Percentiles rank a stretch among this genome's conserved stretches.
Conservation (phyloP, 2,888 invertebrate genomes). For the Cephus sareptanus region DNA sequence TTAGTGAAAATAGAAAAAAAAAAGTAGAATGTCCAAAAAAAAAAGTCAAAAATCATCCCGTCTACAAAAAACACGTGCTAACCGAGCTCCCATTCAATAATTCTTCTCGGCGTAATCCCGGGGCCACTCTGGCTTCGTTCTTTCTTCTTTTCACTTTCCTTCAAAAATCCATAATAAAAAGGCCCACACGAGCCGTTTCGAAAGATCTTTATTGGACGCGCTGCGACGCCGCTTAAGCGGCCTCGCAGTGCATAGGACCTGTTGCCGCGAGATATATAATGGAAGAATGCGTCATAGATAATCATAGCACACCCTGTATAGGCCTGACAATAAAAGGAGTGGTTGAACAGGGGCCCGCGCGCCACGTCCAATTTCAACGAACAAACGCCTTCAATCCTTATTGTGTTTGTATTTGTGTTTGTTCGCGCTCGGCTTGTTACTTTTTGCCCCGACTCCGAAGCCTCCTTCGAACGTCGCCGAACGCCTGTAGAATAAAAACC, state of each 20-base stretch:
- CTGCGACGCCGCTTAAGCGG: slow-evolving; percentile 47
- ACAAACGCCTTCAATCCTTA: slow-evolving; percentile 41
- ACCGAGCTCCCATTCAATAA: slow-evolving; percentile 7
- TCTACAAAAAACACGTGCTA: not conserved
- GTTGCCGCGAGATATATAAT: slow-evolving; percentile 57
- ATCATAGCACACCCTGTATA: slow-evolving; percentile 43
- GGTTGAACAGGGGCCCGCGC: slow-evolving; percentile 29
- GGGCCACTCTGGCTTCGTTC: slow-evolving; percentile 6
- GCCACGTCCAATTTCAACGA: slow-evolving; percentile 41
- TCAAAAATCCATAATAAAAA: slow-evolving; percentile 2
- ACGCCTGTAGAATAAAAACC: not conserved
- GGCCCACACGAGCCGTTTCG: not conserved
- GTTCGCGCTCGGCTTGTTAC: slow-evolving; percentile 22
- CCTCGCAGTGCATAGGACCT: slow-evolving; percentile 54
- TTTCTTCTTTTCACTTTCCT: not conserved
- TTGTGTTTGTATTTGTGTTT: slow-evolving; percentile 27
- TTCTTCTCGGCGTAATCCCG: slow-evolving; percentile 1
- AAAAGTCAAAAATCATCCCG: not conserved
- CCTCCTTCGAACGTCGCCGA: not conserved
- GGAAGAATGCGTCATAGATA: slow-evolving; percentile 60
- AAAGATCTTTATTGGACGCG: slow-evolving; percentile 17
- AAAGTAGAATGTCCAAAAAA: not conserved
- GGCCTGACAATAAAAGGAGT: slow-evolving; percentile 39
- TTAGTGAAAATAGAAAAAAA: too few species aligned
- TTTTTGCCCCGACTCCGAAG: slow-evolving; percentile 3